Conservation (phyloP, 2,888 invertebrate genomes). For the Graphium colonna region DNA sequence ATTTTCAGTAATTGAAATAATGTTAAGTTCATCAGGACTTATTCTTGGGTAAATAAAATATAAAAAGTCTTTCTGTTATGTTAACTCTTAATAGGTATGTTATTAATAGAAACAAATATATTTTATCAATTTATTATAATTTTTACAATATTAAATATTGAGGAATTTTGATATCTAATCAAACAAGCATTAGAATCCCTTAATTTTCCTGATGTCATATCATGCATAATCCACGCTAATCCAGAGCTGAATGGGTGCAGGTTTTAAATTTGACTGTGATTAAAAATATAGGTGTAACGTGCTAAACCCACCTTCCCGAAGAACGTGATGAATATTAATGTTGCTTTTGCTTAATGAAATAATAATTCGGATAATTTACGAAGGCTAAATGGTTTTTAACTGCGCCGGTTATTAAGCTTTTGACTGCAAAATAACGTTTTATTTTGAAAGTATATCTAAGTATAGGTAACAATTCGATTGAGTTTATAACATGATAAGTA, state of each 20-base stretch:
- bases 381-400: constrained; percentile 15
- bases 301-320: constrained; percentile 7
- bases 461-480: no score
- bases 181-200: constrained; percentile 8
- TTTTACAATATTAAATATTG: no score
- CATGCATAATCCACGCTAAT: constrained; percentile 17
- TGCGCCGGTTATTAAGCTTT: not conserved
- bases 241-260: constrained; percentile 11
- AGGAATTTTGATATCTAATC: not conserved
- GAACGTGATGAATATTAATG: constrained; percentile 26
- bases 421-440: not conserved
- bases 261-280: constrained; percentile 26
- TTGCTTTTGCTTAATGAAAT: constrained; percentile 12
- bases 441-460: not conserved
- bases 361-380: constrained; percentile 13
- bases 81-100: no score
- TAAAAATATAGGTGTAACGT: constrained; percentile 23
- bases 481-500: no score
- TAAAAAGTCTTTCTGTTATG: no score
- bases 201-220: constrained; percentile 13
- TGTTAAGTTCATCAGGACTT: no score
- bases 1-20: no score
- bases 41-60: no score
- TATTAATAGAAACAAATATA: no score
- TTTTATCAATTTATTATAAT: no score